Evolutionary conservation across 2,888 invertebrate genomes (phyloP).

Genomic region (Philereme transversata): DNA sequence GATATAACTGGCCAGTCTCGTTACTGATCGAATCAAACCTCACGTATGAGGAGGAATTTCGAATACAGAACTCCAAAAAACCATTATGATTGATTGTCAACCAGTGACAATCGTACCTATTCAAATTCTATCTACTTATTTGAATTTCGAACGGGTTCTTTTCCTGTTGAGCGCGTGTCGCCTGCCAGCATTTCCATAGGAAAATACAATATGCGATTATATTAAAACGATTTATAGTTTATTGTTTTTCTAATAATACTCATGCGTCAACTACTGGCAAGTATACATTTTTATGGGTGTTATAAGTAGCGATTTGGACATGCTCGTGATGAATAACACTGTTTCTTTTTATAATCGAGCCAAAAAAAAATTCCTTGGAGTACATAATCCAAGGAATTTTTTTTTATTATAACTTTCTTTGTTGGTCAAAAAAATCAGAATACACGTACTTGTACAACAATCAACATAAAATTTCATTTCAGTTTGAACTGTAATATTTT

Average conservation of each 20-base stretch:
- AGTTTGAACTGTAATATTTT: background rate
- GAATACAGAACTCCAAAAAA: conserved; percentile 52
- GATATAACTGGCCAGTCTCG: conserved; percentile 59
- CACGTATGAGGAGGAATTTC: conserved; percentile 75
- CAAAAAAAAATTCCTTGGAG: conserved; percentile 13
- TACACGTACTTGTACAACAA: too few species aligned
- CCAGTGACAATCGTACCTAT: conserved; percentile 79
- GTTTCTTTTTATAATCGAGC: conserved; percentile 5
- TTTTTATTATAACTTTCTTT: too few species aligned
- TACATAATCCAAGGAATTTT: too few species aligned
- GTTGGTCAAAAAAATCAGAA: too few species aligned
- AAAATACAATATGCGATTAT: conserved; percentile 71
- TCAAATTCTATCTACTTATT: conserved; percentile 79
- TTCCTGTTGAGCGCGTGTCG: conserved; percentile 66
- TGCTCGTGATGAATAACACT: background rate
- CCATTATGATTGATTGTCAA: conserved; percentile 82
- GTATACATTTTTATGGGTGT: conserved; percentile 3
- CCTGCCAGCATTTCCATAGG: conserved; percentile 64
- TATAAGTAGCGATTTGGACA: background rate
- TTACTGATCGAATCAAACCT: conserved; percentile 66
- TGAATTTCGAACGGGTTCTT: conserved; percentile 78
- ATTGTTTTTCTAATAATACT: conserved; percentile 32
- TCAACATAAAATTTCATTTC: too few species aligned
- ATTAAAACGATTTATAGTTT: conserved; percentile 49
- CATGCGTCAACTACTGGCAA: conserved; percentile 11